Evolutionary conservation across 2,888 invertebrate genomes (phyloP), one percentile per base, ranked within the genome.

Genomic region (Euplagia quadripunctaria): DNA sequence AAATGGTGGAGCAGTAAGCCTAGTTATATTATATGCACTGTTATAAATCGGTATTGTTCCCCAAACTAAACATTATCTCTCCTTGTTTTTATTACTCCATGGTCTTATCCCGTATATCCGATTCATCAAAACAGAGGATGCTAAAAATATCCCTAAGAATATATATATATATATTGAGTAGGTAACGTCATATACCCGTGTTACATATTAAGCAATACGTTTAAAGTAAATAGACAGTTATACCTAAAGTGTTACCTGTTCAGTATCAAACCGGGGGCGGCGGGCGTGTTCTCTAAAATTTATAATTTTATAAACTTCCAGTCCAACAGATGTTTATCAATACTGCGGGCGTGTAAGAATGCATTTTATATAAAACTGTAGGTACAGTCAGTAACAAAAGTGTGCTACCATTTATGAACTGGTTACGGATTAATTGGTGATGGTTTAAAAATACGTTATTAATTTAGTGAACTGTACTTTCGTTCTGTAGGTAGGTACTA

Each of bases 261-360:
- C 79, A 77, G 46, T 79, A 81, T 88, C 87, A 80, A 81, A 80
- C 80, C 55, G 64, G 72, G 72, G 64, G 70, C 74, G 79, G 84
- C 80, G 79, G 78, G 82, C 58, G 73, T 67, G 77, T 74, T 77
- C 74, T 42, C 31, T 14, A 52, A 78, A 71, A 82, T 81, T 79
- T 78, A 81, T 80, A 75, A 61, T 75, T 78, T 79, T 73, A 71
- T 80, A 85, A 85, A 84, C 80, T 85, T 70, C 61, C 20, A n/a
- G n/a, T 74, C 17, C 61, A 31, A 64, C 70, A 72, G 42, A 74
- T 82, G 79, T 79, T 74, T 81, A 70, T 68, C 14, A 77, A 71
- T 72, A 64, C 68, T 46, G n/a, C 42, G 41, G 52, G 31, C 69
- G 63, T 49, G n/a, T 68, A 74, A 68, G 65, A 76, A 76, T 78